These are phyloP conservation scores for Danio kyathit DNA, from an alignment of 2,797 vertebrate species.

Conservation along the genomic window DNA sequence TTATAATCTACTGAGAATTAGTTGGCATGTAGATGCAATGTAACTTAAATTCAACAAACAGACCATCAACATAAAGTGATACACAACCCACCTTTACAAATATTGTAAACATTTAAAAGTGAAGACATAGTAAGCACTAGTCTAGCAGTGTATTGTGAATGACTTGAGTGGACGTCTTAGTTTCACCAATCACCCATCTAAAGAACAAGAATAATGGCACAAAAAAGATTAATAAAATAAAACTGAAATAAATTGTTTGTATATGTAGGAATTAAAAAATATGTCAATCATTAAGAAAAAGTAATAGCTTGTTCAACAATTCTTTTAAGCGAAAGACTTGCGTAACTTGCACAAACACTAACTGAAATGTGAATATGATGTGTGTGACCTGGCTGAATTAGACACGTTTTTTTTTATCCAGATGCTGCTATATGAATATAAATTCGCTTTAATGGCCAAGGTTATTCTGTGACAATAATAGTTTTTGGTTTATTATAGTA, in stretches of 20 bases:
- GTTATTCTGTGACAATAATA: background rate
- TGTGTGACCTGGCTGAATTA: background rate
- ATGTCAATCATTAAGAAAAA: background rate
- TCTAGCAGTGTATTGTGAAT: background rate
- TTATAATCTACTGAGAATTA: no score
- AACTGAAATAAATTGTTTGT: no score
- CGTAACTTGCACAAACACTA: conserved; percentile 2
- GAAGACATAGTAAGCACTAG: background rate
- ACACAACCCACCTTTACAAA: no score
- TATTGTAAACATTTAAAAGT: background rate
- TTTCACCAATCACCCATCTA: background rate
- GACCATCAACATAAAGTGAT: no score
- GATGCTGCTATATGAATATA: background rate
- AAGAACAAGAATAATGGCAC: background rate
- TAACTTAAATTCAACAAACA: no score
- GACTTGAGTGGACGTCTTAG: background rate
- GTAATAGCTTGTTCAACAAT: background rate
- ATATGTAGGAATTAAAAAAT: no score
- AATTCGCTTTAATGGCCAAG: background rate
- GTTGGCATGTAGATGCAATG: no score
- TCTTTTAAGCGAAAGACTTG: conserved; percentile 3
- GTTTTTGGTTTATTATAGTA: no score
- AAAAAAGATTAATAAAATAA: no score
- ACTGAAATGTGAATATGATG: conserved; percentile 17
- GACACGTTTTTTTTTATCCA: background rate